Conservation (phyloP, 2,797 vertebrate species). For the Rhinella marina region DNA sequence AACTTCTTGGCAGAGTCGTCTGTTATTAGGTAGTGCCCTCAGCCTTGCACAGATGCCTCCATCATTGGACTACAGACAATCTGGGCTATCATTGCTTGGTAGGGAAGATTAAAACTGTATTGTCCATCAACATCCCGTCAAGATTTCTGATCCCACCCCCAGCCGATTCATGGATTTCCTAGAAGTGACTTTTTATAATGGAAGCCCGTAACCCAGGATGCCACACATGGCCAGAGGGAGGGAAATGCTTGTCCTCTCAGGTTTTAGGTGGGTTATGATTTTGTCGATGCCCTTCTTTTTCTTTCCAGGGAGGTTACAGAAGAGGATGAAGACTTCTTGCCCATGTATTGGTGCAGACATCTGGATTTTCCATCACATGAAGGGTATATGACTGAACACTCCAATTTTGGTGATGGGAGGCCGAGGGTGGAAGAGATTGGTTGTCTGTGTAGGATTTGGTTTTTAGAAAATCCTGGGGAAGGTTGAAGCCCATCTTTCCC, state of each 20-base stretch:
- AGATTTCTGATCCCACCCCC: background rate
- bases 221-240: background rate
- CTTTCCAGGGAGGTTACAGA: no score
- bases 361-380: background rate
- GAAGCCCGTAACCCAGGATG: background rate
- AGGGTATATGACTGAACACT: background rate
- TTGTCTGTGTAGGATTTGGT: background rate
- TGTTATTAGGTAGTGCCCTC: conserved; percentile 37
- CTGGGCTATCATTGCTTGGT: background rate
- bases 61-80: background rate
- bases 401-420: background rate
- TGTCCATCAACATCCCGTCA: background rate
- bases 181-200: background rate
- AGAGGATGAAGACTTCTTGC: background rate
- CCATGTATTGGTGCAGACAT: background rate
- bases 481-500: conserved; percentile 75
- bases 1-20: background rate
- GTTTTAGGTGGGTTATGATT: conserved; percentile 8
- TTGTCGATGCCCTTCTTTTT: background rate
- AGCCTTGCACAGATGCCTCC: background rate
- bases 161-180: background rate
- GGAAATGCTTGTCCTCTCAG: conserved; percentile 18
- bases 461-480: conserved; percentile 30
- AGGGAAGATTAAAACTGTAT: background rate
- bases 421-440: background rate